Percentiles rank a stretch among this genome's conserved stretches.
Conservation (phyloP, 2,797 vertebrate species). For the Dryobates pubescens region DNA sequence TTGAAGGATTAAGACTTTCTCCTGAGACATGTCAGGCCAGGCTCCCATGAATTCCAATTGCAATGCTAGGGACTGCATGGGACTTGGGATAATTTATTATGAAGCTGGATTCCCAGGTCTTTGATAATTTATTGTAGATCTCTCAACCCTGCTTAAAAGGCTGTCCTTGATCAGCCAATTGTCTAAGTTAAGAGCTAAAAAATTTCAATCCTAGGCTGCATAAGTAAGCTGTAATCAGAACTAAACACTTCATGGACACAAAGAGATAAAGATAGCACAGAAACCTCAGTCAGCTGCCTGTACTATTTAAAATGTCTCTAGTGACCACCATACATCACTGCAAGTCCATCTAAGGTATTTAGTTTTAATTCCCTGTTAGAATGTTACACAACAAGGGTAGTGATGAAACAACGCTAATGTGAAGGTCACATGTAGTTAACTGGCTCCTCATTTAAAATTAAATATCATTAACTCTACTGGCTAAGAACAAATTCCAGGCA, state of each 20-base stretch:
- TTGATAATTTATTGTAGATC: conserved; percentile 44
- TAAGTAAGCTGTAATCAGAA: conserved; percentile 32
- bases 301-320: conserved; percentile 18
- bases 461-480: neutral
- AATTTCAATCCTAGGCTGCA: neutral
- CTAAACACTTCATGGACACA: conserved; percentile 15
- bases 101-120: conserved; percentile 19
- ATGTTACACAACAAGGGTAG: neutral
- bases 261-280: conserved; percentile 24
- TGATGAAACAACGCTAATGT: neutral
- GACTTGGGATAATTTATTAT: conserved; percentile 48
- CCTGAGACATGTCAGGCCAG: conserved; percentile 26
- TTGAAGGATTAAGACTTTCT: conserved; percentile 60
- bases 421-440: neutral
- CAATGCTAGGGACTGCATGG: neutral
- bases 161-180: conserved; percentile 54
- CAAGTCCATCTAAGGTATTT: neutral
- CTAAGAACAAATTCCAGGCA: neutral
- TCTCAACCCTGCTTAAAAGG: conserved; percentile 12
- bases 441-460: neutral
- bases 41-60: conserved; percentile 46
- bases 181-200: neutral
- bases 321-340: neutral
- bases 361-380: neutral
- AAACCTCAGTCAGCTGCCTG: neutral